Conservation (phyloP, 2,888 invertebrate species). For the Polymixis lichenea region DNA sequence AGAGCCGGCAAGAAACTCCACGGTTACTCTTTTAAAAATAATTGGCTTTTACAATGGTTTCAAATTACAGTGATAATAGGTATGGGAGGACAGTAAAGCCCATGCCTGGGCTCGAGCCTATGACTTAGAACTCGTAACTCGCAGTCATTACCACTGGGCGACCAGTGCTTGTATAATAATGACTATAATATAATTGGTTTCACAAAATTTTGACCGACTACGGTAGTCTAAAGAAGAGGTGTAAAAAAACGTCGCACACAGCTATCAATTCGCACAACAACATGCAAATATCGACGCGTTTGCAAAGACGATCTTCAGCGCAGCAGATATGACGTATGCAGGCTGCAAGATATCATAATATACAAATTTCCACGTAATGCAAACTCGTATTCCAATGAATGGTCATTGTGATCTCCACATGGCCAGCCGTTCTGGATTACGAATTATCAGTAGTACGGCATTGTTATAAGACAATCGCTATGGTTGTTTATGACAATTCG, state of each 20-base stretch:
- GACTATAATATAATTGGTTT: background rate
- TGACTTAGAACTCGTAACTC: no score
- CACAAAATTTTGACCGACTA: background rate
- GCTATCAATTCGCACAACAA: constrained; percentile 22
- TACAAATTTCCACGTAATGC: constrained; percentile 20
- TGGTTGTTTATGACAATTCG: background rate
- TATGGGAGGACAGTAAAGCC: no score
- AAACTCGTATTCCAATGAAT: background rate
- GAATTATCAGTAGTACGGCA: background rate
- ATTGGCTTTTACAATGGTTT: no score
- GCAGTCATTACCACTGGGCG: no score
- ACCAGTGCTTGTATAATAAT: background rate
- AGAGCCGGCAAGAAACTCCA: no score
- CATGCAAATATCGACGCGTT: background rate
- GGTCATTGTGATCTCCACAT: constrained; percentile 6
- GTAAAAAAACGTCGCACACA: constrained; percentile 22
- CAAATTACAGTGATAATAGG: no score
- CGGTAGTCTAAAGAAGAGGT: background rate
- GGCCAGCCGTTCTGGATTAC: background rate
- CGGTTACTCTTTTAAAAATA: no score
- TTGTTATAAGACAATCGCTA: constrained; percentile 15
- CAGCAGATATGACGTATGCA: background rate
- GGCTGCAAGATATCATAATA: constrained; percentile 7
- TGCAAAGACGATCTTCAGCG: background rate
- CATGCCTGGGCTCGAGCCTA: no score